Evolutionary conservation across 2,113 vertebrate species (phyloP), one percentile per base, ranked within the genome.

Genomic region (Xiphias gladius): DNA sequence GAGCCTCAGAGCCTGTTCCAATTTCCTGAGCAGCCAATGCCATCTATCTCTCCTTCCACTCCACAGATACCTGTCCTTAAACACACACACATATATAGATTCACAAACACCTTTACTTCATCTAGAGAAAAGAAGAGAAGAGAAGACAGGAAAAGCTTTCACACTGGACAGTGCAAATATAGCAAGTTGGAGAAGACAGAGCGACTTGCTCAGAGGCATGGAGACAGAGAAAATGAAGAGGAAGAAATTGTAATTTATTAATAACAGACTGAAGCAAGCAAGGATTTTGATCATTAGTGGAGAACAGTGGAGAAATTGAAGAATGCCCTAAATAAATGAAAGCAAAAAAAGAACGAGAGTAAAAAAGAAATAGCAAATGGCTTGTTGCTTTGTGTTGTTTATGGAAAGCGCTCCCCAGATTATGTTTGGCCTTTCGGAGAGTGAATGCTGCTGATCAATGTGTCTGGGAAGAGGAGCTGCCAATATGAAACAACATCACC

Each of bases 21-120:
- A 89, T 86, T 82, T 89, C 70, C 70, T 22, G 59, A 74, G 57
- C 71, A 68, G 43, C 26, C 16, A 11, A n/a, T 39, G 28, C 16
- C 20, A 0, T 86, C 73, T 30, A 30, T 72, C 74, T 76, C 22
- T 54, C 7, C 67, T 68, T 39, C 65, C 20, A 0, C 39, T 58
- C 22, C 30, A 19, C 43, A 24, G 76, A 83, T 35, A 80, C 61
- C 54, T 26, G 12, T 67, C 20, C 50, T 86, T 57, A 50, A n/a
- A 22, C 55, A 63, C 19, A 69, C 28, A 64, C 58, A 52, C 24
- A 2, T 6, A 50, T 2, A 20, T 20, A 20, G 48, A 46, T 14
- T 16, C 43, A 46, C 5, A 46, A 46, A 46, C 37, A 39, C 37
- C 37, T 68, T 12, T 17, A 26, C 32, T 28, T 63, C 10, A 72